Evolutionary conservation across 2,888 invertebrate genomes (phyloP), one percentile per base, ranked within the genome.

Genomic region (Drosophila anomalata): DNA sequence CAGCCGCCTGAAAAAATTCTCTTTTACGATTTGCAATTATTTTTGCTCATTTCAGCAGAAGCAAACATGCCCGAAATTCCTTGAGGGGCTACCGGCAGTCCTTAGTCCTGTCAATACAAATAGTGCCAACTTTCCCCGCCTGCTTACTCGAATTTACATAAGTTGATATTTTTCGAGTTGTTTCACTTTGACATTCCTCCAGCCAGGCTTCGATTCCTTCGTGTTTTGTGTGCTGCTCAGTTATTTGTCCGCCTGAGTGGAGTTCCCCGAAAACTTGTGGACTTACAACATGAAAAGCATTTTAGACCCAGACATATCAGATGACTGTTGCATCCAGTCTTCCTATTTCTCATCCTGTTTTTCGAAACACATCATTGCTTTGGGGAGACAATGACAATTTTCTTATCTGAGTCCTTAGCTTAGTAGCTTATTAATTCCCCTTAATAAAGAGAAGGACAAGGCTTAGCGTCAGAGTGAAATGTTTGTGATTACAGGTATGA

Each of bases 41-140:
- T 83, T 85, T 86, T 85, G 84, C 86, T 86, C 86, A 85, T 85
- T 85, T 85, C 83, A 85, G 83, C 86, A 86, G 85, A 86, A 85
- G 79, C 75, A 78, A 78, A 85, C 79, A 83, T 79, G 73, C 67
- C 78, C 78, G 70, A 73, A 77, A 82, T 84, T 81, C 85, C 84
- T 85, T 72, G 57, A 79, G 85, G 85, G 83, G 79, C 79, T 79
- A 75, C 80, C 44, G 36, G 31, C 51, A 60, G 53, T 53, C 55
- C 29, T 26, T 7, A 52, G 57, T 55, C 58, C 59, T 74, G 74
- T 44, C 76, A 42, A 51, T 62, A 69, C 50, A 59, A 39, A 59
- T 69, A 67, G 66, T 48, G 48, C 39, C 33, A 58, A 66, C 55
- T 39, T 17, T 24, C 50, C 41, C 51, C 50, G 57, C 61, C 56